Evolutionary conservation across 2,797 vertebrate genomes (phyloP), one percentile per base, ranked within the genome.

Genomic region (Rhodeus uyekii): DNA sequence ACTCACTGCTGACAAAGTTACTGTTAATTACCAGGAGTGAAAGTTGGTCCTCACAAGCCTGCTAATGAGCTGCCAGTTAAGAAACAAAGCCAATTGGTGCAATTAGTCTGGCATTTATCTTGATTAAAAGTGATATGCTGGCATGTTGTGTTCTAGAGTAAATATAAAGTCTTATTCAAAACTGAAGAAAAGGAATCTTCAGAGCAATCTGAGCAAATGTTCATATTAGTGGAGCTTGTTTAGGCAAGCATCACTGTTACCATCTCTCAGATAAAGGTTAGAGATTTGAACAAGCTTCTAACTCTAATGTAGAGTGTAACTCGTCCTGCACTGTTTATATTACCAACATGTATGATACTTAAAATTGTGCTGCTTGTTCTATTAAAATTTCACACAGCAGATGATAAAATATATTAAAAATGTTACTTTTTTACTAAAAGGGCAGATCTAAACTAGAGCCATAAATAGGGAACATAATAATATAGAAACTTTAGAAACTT

Each of bases 111-210:
- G 89, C 91, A 89, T 92, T 90, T 92, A 91, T 93, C 90, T 87
- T 94, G 94, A 95, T 95, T 94, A 93, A 92, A 95, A 94, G 90
- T 90, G 87, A 91, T 94, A 91, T 89, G 87, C 91, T 92, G 94
- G 90, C 85, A 32, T 60, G 72, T 61, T 65, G 65, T 89, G 85
- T 87, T 88, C 88, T 84, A 65, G 85, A 89, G 90, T 86, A 86
- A 89, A 92, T 81, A 88, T 76, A 90, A 90, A 83, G 87, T 91
- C 87, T 89, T 89, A 84, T 87, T 90, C 87, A 88, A 86, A 53
- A 64, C 72, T 22, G 14, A 34, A 55, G 63, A 46, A 24, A 67
- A 32, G 8, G 27, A 78, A n/a, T n/a, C n/a, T n/a, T n/a, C n/a
- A n/a, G n/a, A 78, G 29, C 7, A 46, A n/a, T 48, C 27, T 50